These are phyloP conservation scores for Apoda limacodes DNA, from an alignment of 2,888 invertebrate genomes.

Conservation along the genomic window DNA sequence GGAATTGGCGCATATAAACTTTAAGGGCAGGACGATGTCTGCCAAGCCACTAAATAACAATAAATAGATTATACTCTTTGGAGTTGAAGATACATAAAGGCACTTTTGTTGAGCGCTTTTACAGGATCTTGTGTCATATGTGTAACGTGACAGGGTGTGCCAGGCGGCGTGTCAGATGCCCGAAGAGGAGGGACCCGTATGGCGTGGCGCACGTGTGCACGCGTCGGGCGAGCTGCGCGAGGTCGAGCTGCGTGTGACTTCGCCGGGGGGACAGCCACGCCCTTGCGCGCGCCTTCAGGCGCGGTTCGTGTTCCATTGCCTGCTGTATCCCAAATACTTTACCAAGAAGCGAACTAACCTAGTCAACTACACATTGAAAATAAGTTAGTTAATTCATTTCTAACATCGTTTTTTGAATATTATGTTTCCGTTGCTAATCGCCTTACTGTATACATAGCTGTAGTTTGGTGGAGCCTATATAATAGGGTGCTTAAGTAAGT, in stretches of 20 bases:
- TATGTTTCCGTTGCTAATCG: too few species aligned
- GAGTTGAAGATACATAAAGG: too few species aligned
- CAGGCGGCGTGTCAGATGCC: conserved; percentile 51
- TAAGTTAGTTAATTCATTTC: conserved; percentile 38
- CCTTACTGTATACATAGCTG: too few species aligned
- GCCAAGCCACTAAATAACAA: too few species aligned
- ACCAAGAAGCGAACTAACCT: conserved; percentile 23
- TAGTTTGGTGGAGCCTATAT: too few species aligned
- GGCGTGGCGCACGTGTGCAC: conserved; percentile 36
- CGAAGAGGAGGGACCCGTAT: conserved; percentile 30
- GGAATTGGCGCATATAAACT: too few species aligned
- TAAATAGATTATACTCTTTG: too few species aligned
- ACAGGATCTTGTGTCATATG: too few species aligned
- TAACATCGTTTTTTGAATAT: too few species aligned
- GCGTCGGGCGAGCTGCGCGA: conserved; percentile 21
- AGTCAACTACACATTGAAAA: conserved; percentile 31
- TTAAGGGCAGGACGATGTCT: too few species aligned
- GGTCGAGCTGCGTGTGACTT: conserved; percentile 26
- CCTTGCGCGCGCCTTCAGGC: conserved; percentile 37
- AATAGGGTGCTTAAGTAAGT: too few species aligned
- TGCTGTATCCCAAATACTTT: conserved; percentile 36
- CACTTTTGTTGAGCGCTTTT: too few species aligned
- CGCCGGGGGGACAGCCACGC: conserved; percentile 19
- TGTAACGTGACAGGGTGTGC: conserved; percentile 44
- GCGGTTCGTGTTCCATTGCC: conserved; percentile 27